Percentiles rank a stretch among this genome's conserved stretches.
Conservation (phyloP, 2,888 invertebrate genomes). For the Polylopha cassiicola region DNA sequence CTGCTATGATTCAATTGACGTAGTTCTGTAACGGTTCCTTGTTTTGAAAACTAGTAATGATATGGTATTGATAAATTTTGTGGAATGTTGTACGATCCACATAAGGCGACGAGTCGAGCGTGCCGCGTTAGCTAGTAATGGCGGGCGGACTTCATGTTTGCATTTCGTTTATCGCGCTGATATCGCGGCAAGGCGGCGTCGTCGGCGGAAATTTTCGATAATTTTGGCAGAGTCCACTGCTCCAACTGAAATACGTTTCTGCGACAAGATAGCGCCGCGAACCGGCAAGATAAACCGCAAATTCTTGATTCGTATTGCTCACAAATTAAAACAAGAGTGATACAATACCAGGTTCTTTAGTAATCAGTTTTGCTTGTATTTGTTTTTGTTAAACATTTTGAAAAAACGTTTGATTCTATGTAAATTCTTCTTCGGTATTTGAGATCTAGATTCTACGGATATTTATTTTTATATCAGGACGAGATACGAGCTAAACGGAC, state of each 20-base stretch:
- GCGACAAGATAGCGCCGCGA: constrained; percentile 34
- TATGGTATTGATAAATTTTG: constrained; percentile 13
- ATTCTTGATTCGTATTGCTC: constrained; percentile 22
- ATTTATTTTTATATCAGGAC: too few relatives aligned
- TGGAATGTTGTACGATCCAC: constrained; percentile 15
- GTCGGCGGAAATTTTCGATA: constrained; percentile 53
- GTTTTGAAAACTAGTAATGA: constrained; percentile 19
- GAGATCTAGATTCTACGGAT: too few relatives aligned
- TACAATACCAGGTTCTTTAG: background rate
- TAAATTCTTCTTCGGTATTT: too few relatives aligned
- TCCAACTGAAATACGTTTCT: constrained; percentile 31
- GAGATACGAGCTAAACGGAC: too few relatives aligned
- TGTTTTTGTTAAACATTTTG: too few relatives aligned
- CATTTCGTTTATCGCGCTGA: constrained; percentile 50
- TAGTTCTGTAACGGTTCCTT: constrained; percentile 12
- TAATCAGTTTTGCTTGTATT: constrained; percentile 5
- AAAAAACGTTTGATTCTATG: too few relatives aligned
- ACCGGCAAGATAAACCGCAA: constrained; percentile 33
- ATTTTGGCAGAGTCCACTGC: constrained; percentile 39
- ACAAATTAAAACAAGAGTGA: constrained; percentile 8
- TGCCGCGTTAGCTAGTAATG: constrained; percentile 14
- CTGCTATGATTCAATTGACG: constrained; percentile 9
- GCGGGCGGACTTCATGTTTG: constrained; percentile 43
- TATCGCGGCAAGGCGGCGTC: constrained; percentile 35
- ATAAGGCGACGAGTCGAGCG: constrained; percentile 11